A percentile compares a stretch with the other conserved stretches of the same genome.
These are phyloP conservation scores for Nasua narica DNA, from an alignment of 2,797 vertebrate genomes.

Conservation along the genomic window DNA sequence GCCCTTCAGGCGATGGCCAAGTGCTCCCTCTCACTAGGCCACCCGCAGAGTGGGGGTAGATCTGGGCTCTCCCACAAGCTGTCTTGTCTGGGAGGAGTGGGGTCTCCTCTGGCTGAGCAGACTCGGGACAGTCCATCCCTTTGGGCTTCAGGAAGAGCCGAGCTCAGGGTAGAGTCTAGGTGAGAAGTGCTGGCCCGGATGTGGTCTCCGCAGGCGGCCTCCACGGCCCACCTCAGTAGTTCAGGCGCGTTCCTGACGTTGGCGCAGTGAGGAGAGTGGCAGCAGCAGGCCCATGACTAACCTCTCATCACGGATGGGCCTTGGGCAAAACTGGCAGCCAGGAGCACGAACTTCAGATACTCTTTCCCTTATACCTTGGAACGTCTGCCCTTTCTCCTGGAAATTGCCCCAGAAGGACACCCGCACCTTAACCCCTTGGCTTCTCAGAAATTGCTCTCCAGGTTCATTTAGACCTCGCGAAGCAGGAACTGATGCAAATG, in stretches of 20 bases:
- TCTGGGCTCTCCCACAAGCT: not conserved
- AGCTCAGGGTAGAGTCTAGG: not conserved
- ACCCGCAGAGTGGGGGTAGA: not conserved
- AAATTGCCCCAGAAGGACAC: not conserved
- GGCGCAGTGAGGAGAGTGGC: not conserved
- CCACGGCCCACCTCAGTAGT: not conserved
- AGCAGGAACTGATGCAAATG: not conserved
- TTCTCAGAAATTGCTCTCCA: slow-evolving; percentile 1
- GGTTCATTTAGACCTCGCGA: slow-evolving; percentile 18
- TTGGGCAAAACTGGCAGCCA: not conserved
- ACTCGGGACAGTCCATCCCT: not conserved
- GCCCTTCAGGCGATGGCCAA: not conserved
- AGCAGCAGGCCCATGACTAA: not conserved
- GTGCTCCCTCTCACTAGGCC: not conserved
- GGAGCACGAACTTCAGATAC: too few species aligned
- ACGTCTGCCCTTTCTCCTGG: not conserved
- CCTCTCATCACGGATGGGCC: not conserved
- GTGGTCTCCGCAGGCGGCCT: not conserved
- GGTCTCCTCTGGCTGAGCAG: not conserved
- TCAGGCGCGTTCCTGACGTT: not conserved
- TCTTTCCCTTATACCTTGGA: not conserved
- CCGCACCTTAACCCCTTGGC: not conserved
- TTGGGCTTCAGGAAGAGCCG: not conserved
- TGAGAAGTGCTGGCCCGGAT: not conserved
- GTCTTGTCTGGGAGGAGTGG: not conserved